Base-by-base conservation (phyloP, 2,113 vertebrate genomes). In the Osmerus eperlanus region DNA sequence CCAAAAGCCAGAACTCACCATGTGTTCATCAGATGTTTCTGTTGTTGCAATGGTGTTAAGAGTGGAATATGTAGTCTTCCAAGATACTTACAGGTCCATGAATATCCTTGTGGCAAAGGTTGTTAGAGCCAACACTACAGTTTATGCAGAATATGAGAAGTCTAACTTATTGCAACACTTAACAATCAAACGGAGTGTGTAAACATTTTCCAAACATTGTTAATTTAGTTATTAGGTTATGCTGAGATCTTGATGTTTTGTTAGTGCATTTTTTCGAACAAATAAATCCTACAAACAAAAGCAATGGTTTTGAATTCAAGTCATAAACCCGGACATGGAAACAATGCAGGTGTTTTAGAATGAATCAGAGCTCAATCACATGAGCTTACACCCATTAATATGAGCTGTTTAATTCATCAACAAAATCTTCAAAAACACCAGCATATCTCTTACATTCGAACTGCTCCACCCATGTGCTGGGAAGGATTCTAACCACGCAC, bases 1-100 rank as follows among this genome's bases (percentile, higher is more conserved):
- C 28, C 36, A 32, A 67, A 53, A 85, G 64, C 28, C 64, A 73
- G 78, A 47, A 19, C 67, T 64, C 73, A 60, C 73, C 83, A 85
- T 84, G 81, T 86, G 87, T 75, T 58, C 67, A 66, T 86, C 78
- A 86, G 85, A 87, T 88, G 85, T 86, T 83, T 74, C 81, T 83
- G 77, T 74, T 83, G 81, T 84, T 81, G 78, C 55, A 73, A 65
- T 28, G 67, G 51, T 71, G 76, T 68, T 68, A 72, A 78, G 72
- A 78, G 67, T 70, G 78, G 71, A 78, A 67, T 76, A 85, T 85
- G 80, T 86, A 82, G 81, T 75, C 71, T 76, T 54, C 47, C 56
- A 1, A 12, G 55, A 53, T 76, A 75, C 62, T 71, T 71, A 75
- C 70, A 62, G 23, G 76, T 60, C 54, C 70, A 81, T 78, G 71